Evolutionary conservation across 2,888 invertebrate species (phyloP).

Genomic region (Tetanocera ferruginea): DNA sequence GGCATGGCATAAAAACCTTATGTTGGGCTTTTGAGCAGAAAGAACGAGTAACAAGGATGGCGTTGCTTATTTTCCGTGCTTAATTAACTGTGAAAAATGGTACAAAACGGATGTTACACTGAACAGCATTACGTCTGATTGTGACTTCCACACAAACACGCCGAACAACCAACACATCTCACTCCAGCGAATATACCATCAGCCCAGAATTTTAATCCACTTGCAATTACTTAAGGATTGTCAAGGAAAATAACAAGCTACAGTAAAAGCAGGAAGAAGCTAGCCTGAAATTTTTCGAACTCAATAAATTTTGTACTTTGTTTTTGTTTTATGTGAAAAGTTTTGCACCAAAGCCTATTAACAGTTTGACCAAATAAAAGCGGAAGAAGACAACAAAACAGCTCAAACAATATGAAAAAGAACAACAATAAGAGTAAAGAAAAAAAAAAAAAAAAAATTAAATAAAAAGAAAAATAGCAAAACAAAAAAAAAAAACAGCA

Average conservation of each 20-base stretch:
- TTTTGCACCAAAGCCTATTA: not conserved
- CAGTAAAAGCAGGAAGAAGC: not conserved
- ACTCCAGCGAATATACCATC: not conserved
- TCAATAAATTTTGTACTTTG: not conserved
- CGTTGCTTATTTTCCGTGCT: too few species aligned
- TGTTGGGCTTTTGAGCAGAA: too few species aligned
- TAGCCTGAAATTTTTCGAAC: not conserved
- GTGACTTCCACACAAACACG: not conserved
- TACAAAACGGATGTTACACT: too few species aligned
- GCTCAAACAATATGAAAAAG: not conserved
- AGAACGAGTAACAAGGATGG: too few species aligned
- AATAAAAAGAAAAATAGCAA: too few species aligned
- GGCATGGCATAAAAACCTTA: too few species aligned
- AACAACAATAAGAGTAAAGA: too few species aligned
- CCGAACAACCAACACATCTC: not conserved
- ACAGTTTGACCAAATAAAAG: conserved; percentile 4
- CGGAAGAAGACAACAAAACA: not conserved
- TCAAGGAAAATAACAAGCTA: too few species aligned
- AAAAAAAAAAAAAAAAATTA: too few species aligned
- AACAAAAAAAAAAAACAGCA: too few species aligned
- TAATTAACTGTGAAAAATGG: too few species aligned
- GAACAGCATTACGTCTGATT: too few species aligned
- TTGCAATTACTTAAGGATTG: conserved; percentile 2
- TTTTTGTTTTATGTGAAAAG: not conserved
- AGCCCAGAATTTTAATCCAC: not conserved